Evolutionary conservation across 2,888 invertebrate genomes (phyloP).

Genomic region (Macaria liturata): DNA sequence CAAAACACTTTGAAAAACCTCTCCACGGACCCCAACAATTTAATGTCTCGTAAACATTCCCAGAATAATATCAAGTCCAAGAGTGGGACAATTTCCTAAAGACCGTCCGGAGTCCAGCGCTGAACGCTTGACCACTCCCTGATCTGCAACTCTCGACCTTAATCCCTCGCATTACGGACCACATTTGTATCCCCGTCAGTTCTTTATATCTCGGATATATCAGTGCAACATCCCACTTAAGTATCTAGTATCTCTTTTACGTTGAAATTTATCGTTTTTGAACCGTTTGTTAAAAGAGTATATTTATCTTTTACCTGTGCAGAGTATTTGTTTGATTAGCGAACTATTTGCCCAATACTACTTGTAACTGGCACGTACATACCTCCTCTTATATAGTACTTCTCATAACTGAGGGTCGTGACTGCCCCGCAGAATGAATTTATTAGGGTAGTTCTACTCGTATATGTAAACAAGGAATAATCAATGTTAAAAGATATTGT

Average conservation of each 20-base stretch:
- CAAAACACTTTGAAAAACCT: neutral
- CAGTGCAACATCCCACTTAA: constrained; percentile 18
- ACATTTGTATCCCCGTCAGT: constrained; percentile 6
- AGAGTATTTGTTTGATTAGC: neutral
- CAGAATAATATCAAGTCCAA: constrained; percentile 17
- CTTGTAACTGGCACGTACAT: no score
- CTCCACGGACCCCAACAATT: constrained; percentile 4
- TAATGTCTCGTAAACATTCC: constrained; percentile 13
- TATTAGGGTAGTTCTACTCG: no score
- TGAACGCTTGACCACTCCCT: constrained; percentile 23
- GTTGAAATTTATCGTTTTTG: constrained; percentile 32
- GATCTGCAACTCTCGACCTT: constrained; percentile 23
- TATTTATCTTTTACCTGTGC: constrained; percentile 17
- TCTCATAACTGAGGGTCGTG: no score
- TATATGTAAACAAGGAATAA: no score
- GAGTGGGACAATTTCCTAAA: constrained; percentile 37
- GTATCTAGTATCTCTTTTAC: constrained; percentile 11
- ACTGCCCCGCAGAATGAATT: no score
- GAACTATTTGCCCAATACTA: no score
- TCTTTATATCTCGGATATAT: constrained; percentile 25
- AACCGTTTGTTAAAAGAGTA: constrained; percentile 26
- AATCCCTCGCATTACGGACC: constrained; percentile 9
- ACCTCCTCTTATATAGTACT: no score
- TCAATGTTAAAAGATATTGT: no score
- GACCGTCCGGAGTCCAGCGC: constrained; percentile 28